Evolutionary conservation across 37 sponge, comb jelly and placozoan genomes (phyloP), one percentile per base, ranked within the genome.

Genomic region (Beroe ovata): DNA sequence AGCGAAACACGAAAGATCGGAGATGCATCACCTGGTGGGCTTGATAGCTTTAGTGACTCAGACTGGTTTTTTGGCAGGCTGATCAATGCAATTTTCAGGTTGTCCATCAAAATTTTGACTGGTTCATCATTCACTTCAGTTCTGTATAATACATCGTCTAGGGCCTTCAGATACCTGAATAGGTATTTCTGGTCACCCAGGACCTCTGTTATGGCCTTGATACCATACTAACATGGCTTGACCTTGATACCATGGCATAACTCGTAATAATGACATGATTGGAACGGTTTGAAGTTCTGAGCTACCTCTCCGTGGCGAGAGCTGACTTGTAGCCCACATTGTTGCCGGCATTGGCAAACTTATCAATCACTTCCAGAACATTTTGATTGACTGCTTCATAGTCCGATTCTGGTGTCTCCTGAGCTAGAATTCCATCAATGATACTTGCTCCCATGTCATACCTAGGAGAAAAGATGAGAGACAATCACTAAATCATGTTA

Each of bases 341-440:
- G 25, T 36, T 40, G 6, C 54, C 54, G 23, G 84, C 84, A 42
- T 40, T 77, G 11, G 84, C 84, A 41, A 77, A 77, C 54, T 42
- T 77, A 39, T 77, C 84, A 40, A 77, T 77, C 2, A 77, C 84
- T 11, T 77, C 54, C 28, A 77, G 28, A 42, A 77, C 54, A 23
- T 77, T 77, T 25, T 39, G 36, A 23, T 39, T 42, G 6, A 77
- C 63, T 62, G 23, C 63, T 26, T 14, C 29, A 62, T 6, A 6
- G 63, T 25, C 29, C 4, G 23, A 6, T 62, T 20, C 23, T n/a
- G 63, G 20, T 14, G 23, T 25, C 6, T 26, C 29, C 6, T 3
- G 4, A 20, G 63, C 23, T 23, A 62, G 63, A 23, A 62, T 62
- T 4, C 21, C 29, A 62, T 62, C 21, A 28, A 77, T 77, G 2